Evolutionary conservation across 2,113 vertebrate species (phyloP).

Genomic region (Eolophus roseicapilla): DNA sequence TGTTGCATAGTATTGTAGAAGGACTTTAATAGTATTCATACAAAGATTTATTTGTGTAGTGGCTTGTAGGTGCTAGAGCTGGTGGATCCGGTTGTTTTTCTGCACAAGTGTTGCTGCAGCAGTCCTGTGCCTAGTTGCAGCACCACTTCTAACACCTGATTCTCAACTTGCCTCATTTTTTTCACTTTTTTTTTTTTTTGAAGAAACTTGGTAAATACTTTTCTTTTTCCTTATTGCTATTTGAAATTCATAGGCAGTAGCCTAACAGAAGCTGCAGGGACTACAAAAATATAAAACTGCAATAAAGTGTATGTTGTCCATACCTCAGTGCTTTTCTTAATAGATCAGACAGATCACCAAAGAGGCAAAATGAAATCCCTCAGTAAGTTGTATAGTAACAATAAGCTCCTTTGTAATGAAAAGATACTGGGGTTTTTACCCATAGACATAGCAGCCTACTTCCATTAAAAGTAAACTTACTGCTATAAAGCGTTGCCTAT

Average conservation of each 20-base stretch:
- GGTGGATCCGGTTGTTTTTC: not conserved
- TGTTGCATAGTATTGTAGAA: not conserved
- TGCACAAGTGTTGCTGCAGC: not conserved
- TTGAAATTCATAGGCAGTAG: constrained; percentile 24
- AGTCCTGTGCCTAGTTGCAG: not conserved
- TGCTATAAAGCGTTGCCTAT: constrained; percentile 54
- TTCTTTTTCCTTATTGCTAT: not conserved
- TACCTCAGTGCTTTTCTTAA: constrained; percentile 58
- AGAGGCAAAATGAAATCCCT: constrained; percentile 51
- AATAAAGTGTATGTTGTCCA: constrained; percentile 38
- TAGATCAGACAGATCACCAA: constrained; percentile 51
- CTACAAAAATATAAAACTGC: constrained; percentile 41
- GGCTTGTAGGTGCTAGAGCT: not conserved
- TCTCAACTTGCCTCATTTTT: constrained; percentile 12
- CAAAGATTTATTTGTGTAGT: not conserved
- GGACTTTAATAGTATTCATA: not conserved
- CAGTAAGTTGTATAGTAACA: constrained; percentile 33
- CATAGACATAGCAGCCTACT: constrained; percentile 17
- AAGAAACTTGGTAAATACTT: not conserved
- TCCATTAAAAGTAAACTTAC: constrained; percentile 51
- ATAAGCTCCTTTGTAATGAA: constrained; percentile 57
- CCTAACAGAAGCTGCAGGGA: constrained; percentile 19
- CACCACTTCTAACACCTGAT: not conserved
- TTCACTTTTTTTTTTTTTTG: not conserved
- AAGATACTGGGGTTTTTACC: constrained; percentile 31